Evolutionary conservation across 2,797 vertebrate genomes (phyloP).

Genomic region (Pogonophryne albipinna): DNA sequence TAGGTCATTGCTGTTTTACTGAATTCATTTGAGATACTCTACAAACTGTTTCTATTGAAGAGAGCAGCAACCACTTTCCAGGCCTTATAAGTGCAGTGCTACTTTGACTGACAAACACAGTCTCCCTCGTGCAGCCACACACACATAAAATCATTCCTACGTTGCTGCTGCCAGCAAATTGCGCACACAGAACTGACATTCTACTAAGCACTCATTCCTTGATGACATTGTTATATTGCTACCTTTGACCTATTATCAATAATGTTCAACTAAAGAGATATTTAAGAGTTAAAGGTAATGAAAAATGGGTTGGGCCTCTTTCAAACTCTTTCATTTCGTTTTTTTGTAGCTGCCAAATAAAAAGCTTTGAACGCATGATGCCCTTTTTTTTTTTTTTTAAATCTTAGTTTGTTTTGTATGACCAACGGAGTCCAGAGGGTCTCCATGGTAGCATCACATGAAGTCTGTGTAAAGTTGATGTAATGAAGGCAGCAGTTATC

Average conservation of each 20-base stretch:
- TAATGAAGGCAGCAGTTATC: constrained; percentile 64
- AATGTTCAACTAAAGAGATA: constrained; percentile 34
- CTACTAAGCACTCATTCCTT: constrained; percentile 36
- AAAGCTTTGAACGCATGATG: neutral
- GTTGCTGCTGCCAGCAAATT: constrained; percentile 62
- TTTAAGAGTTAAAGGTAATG: constrained; percentile 28
- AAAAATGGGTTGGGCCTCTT: constrained; percentile 1
- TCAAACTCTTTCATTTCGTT: constrained; percentile 18
- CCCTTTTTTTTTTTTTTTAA: neutral
- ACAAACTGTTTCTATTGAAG: constrained; percentile 60
- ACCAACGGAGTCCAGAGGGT: neutral
- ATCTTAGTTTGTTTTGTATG: constrained; percentile 8
- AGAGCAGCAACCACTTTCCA: constrained; percentile 77
- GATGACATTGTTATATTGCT: constrained; percentile 47
- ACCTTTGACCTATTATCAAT: constrained; percentile 44
- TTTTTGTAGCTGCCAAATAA: constrained; percentile 13
- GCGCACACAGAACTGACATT: constrained; percentile 41
- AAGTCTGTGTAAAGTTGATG: constrained; percentile 43
- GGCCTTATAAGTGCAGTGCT: constrained; percentile 83
- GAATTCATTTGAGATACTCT: constrained; percentile 59
- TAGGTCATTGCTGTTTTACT: constrained; percentile 52
- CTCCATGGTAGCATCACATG: constrained; percentile 23
- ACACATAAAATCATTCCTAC: constrained; percentile 58
- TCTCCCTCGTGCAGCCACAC: constrained; percentile 51
- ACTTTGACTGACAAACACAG: constrained; percentile 69